Evolutionary conservation across 2,113 vertebrate species (phyloP).

Genomic region (Ctenomys sociabilis): DNA sequence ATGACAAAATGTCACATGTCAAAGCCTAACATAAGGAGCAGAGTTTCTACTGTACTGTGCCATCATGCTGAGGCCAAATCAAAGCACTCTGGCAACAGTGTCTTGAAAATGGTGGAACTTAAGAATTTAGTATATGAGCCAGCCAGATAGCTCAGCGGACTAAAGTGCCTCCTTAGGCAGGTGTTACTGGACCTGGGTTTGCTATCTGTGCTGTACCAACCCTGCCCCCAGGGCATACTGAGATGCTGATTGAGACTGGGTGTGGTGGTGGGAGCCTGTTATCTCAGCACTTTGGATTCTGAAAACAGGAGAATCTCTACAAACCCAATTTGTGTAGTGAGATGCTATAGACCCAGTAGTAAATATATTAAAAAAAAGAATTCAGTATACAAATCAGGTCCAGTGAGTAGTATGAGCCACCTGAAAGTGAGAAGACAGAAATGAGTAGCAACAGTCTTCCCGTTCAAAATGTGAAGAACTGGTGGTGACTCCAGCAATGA

Average conservation of each 20-base stretch:
- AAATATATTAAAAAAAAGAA: not conserved
- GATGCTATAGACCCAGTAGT: too few relatives aligned
- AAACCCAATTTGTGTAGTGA: too few relatives aligned
- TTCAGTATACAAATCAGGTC: not conserved
- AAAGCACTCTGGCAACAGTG: not conserved
- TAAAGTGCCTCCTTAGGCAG: too few relatives aligned
- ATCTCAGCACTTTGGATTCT: too few relatives aligned
- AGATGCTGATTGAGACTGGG: too few relatives aligned
- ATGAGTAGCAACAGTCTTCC: not conserved
- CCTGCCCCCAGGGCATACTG: too few relatives aligned
- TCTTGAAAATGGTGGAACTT: not conserved
- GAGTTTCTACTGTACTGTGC: not conserved
- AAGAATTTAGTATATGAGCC: not conserved
- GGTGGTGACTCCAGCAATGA: not conserved
- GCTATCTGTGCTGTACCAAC: too few relatives aligned
- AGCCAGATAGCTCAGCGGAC: too few relatives aligned
- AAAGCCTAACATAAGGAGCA: not conserved
- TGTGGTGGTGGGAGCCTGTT: too few relatives aligned
- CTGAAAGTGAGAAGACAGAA: not conserved
- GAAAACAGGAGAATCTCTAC: too few relatives aligned
- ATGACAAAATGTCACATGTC: not conserved
- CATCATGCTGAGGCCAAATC: not conserved
- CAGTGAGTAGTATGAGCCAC: not conserved
- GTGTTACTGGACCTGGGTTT: too few relatives aligned
- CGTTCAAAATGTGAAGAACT: not conserved